Percentiles rank a stretch among this genome's conserved stretches.
Evolutionary conservation across 64 coral and sea anemone species (phyloP).

Genomic region (Montipora foliosa): DNA sequence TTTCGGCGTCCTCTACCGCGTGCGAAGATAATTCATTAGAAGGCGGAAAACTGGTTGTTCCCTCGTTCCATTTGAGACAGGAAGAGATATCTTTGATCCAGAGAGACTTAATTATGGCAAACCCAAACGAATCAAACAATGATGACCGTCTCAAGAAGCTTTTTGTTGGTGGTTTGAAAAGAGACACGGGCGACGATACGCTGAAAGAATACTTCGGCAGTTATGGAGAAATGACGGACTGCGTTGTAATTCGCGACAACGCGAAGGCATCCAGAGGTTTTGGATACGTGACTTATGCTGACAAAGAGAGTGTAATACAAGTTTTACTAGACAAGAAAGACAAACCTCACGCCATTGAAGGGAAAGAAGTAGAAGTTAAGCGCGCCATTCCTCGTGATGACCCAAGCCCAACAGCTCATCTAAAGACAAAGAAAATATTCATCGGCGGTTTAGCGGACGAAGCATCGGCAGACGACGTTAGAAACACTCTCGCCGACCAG

Average conservation of each 20-base stretch:
- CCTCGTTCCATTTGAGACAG: neutral
- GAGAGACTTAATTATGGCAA: constrained; percentile 19
- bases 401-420: constrained; percentile 53
- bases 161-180: constrained; percentile 88
- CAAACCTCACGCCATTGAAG: constrained; percentile 80
- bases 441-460: constrained; percentile 86
- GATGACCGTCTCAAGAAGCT: constrained; percentile 76
- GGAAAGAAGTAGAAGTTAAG: constrained; percentile 94
- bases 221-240: constrained; percentile 89
- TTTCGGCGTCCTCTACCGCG: neutral
- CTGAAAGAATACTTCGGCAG: constrained; percentile 80
- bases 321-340: constrained; percentile 72
- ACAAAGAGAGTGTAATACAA: constrained; percentile 51
- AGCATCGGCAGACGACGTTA: constrained; percentile 66
- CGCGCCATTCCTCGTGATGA: constrained; percentile 95
- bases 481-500: constrained; percentile 35
- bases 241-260: constrained; percentile 85
- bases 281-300: constrained; percentile 94
- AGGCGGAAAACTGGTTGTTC: neutral
- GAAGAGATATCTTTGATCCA: neutral
- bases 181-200: constrained; percentile 71
- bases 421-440: constrained; percentile 95
- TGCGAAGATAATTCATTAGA: neutral
- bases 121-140: neutral
- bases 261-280: constrained; percentile 86